phyloP scores from a whole-genome alignment of 2,113 vertebrate species.

The Telmatochromis brachygnathus region DNA sequence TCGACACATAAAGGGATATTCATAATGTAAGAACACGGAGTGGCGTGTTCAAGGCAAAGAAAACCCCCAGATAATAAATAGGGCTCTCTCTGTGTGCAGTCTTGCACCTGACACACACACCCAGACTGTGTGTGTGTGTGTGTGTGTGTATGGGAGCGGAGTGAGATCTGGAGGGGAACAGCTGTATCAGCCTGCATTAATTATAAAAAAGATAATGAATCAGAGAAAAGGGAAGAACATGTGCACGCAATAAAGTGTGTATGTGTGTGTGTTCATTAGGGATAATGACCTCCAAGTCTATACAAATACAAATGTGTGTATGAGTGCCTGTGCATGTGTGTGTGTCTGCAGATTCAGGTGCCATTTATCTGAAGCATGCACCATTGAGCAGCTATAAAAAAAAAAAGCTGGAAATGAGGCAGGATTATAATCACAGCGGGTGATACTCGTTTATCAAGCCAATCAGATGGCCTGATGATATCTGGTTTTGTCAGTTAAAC shows the following conservation, averaged over 20 bases:
- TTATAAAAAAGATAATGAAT: slow-evolving; percentile 55
- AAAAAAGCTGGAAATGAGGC: slow-evolving; percentile 54
- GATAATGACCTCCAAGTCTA: background rate
- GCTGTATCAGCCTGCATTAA: slow-evolving; percentile 50
- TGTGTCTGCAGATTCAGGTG: slow-evolving; percentile 10
- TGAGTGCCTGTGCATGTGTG: background rate
- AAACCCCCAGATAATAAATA: slow-evolving; percentile 4
- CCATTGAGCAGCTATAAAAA: slow-evolving; percentile 53
- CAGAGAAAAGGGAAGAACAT: slow-evolving; percentile 5
- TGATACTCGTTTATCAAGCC: slow-evolving; percentile 37
- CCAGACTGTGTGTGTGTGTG: background rate
- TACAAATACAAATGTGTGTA: background rate
- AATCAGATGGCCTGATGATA: slow-evolving; percentile 27
- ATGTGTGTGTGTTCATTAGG: background rate
- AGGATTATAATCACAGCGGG: slow-evolving; percentile 50
- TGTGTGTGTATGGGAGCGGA: background rate
- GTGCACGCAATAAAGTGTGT: background rate
- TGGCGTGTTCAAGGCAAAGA: background rate
- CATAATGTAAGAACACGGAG: background rate
- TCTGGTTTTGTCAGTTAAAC: background rate
- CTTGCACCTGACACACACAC: background rate
- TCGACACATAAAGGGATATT: background rate
- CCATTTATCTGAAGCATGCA: slow-evolving; percentile 35
- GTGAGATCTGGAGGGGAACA: slow-evolving; percentile 37
- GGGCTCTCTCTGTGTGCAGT: background rate